Evolutionary conservation across 2,888 invertebrate species (phyloP).

Genomic region (Sarcophaga caerulescens): DNA sequence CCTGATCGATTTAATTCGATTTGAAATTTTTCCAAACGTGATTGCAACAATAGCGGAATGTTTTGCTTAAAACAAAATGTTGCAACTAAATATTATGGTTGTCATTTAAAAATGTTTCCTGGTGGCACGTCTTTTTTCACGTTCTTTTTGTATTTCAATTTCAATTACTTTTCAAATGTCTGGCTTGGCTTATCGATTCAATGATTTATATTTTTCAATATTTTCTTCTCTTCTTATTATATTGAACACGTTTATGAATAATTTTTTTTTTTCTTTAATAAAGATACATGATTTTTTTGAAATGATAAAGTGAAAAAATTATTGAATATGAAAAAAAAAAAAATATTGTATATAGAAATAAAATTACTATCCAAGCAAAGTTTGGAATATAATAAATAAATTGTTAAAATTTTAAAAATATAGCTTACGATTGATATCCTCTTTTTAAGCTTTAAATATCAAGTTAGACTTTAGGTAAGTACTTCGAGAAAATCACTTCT

Average conservation of each 20-base stretch:
- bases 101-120: constrained; percentile 37
- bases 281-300: too few species aligned
- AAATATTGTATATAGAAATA: too few species aligned
- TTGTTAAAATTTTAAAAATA: too few species aligned
- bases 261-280: constrained; percentile 16
- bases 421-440: too few species aligned
- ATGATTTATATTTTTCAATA: constrained; percentile 12
- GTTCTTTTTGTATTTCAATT: constrained; percentile 3
- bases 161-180: constrained; percentile 22
- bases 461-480: too few species aligned
- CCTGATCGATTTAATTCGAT: constrained; percentile 72
- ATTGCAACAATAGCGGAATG: constrained; percentile 69
- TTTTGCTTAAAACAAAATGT: constrained; percentile 32
- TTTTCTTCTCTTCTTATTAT: constrained; percentile 20
- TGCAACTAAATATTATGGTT: constrained; percentile 58
- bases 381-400: too few species aligned
- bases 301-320: too few species aligned
- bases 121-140: constrained; percentile 51
- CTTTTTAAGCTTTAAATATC: too few species aligned
- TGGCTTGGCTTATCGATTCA: constrained; percentile 25
- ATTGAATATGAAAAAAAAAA: too few species aligned
- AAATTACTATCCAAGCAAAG: too few species aligned
- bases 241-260: constrained; percentile 40
- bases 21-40: constrained; percentile 69
- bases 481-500: too few species aligned